Evolutionary conservation across 2,888 invertebrate species (phyloP).

Genomic region (Eumerus sabulonum): DNA sequence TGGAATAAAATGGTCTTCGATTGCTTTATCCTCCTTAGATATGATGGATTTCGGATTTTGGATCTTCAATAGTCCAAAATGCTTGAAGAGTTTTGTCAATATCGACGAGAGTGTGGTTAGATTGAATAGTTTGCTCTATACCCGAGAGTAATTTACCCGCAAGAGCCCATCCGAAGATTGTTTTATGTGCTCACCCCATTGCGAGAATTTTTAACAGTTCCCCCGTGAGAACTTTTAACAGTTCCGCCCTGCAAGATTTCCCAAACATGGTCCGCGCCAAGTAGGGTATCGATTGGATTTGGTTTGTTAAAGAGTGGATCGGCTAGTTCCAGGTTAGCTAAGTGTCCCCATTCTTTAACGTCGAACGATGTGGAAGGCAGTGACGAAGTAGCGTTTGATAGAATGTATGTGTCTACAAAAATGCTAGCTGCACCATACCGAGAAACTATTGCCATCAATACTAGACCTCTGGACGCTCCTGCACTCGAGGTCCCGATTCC

Average conservation of each 20-base stretch:
- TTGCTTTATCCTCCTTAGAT: background rate
- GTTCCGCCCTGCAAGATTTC: background rate
- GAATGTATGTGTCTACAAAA: background rate
- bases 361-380: background rate
- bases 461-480: background rate
- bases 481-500: background rate
- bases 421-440: background rate
- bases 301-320: conserved; percentile 34
- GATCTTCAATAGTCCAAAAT: conserved; percentile 17
- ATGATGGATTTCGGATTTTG: background rate
- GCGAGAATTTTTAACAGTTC: too few relatives aligned
- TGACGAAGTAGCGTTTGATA: background rate
- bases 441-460: conserved; percentile 1
- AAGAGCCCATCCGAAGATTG: conserved; percentile 25
- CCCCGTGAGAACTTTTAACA: background rate
- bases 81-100: background rate
- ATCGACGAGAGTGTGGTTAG: conserved; percentile 1
- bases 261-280: conserved; percentile 44
- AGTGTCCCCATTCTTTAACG: conserved; percentile 12
- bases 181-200: conserved; percentile 11
- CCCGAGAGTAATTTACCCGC: background rate
- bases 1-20: conserved; percentile 12
- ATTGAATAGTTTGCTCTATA: background rate
- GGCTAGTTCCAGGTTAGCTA: conserved; percentile 33
- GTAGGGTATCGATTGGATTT: conserved; percentile 50